Base-by-base conservation (phyloP, 2,797 vertebrate genomes). In the Moxostoma hubbsi region DNA sequence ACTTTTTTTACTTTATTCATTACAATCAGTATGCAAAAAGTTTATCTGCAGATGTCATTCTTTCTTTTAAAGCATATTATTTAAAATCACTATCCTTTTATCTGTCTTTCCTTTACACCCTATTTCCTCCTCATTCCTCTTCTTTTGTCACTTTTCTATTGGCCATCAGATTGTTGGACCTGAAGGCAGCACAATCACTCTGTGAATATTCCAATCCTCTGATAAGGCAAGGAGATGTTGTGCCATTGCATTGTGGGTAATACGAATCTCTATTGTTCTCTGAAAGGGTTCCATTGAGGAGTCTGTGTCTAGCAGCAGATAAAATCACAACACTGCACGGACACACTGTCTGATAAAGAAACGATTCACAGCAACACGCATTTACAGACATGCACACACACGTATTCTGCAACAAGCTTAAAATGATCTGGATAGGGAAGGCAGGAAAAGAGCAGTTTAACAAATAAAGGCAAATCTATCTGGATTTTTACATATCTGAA, bases 201-300 rank as follows among this genome's bases (percentile, higher is more conserved):
- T 87, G 87, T 87, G 89, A 90, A 91, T 93, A 92, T 93, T 93
- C 87, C 89, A 88, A 86, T 83, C 81, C 82, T 50, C 68, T 47
- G 91, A 93, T 93, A 93, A 92, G 85, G 83, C 71, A 47, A 83
- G 85, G 51, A 68, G 75, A 81, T 86, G 89, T 91, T 92, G 90
- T 91, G 88, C 90, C 79, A 75, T 85, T 92, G 90, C 84, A 90
- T 89, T 90, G 90, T 89, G 90, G 93, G 90, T 91, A 92, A 92
- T 91, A 89, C 87, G 84, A 87, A 88, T 86, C 88, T 82, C 88
- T 86, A 91, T 93, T 93, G 92, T 93, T 89, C 86, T 86, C 87
- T 93, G 92, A 93, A 91, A 92, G 88, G 84, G 81, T 86, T 90
- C 90, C 86, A 87, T 90, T 89, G 89, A 93, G 89, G 85, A 88